phyloP scores from a whole-genome alignment of 2,797 vertebrate genomes.

The Lepus townsendii region DNA sequence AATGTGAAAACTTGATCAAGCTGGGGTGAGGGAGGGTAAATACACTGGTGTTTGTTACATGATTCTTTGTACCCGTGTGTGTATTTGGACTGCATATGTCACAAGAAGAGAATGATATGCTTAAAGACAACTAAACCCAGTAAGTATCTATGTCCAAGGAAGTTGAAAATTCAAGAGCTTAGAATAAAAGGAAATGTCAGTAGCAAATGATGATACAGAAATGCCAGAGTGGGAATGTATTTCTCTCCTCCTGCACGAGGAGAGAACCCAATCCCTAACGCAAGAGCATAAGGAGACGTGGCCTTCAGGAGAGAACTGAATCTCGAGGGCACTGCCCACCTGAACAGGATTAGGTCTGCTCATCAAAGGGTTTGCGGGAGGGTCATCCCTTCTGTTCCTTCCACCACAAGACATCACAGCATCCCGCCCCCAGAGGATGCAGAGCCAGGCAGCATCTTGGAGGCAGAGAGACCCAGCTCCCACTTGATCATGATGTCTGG shows the following conservation, averaged over 20 bases:
- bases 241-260: background rate
- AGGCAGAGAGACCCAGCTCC: background rate
- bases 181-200: background rate
- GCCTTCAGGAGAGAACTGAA: background rate
- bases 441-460: background rate
- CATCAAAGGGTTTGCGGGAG: background rate
- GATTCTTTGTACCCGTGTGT: background rate
- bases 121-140: background rate
- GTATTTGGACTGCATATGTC: background rate
- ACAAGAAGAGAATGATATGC: background rate
- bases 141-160: background rate
- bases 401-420: background rate
- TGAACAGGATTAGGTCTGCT: background rate
- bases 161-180: background rate
- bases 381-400: background rate
- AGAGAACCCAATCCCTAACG: background rate
- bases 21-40: background rate
- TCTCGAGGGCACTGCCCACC: background rate
- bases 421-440: background rate
- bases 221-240: background rate
- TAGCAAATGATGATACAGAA: conserved; percentile 6
- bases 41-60: background rate
- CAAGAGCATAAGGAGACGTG: background rate
- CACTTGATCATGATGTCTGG: background rate
- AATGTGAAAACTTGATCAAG: background rate